Conservation (phyloP, 2,888 invertebrate species). For the Operophtera brumata region DNA sequence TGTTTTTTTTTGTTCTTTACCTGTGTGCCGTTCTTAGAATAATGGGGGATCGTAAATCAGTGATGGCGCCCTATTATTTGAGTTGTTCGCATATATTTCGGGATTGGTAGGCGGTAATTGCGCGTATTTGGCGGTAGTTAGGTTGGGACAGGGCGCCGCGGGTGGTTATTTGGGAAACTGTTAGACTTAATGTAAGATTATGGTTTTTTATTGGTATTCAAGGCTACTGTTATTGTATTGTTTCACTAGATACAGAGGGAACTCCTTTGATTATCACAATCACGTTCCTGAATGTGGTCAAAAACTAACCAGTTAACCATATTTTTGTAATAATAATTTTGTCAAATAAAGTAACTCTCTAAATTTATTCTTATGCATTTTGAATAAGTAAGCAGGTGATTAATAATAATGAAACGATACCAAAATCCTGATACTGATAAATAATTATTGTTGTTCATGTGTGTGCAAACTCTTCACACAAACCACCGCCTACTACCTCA, state of each 20-base stretch:
- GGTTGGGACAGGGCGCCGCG: conserved; percentile 50
- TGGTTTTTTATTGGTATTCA: conserved; percentile 16
- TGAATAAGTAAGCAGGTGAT: too few relatives aligned
- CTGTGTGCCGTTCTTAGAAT: conserved; percentile 68
- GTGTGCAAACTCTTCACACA: too few relatives aligned
- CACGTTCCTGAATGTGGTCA: too few relatives aligned
- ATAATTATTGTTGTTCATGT: too few relatives aligned
- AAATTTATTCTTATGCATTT: too few relatives aligned
- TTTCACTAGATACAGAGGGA: background rate
- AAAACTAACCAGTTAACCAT: too few relatives aligned
- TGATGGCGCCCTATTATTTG: conserved; percentile 77
- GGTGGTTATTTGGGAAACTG: conserved; percentile 46
- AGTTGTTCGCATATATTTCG: conserved; percentile 63
- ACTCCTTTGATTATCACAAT: background rate
- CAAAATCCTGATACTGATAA: too few relatives aligned
- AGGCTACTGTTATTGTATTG: conserved; percentile 10
- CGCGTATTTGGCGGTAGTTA: conserved; percentile 38
- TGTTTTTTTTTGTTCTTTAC: conserved; percentile 62
- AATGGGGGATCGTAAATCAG: conserved; percentile 68
- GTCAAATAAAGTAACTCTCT: too few relatives aligned
- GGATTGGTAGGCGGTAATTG: conserved; percentile 53
- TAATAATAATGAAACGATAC: too few relatives aligned
- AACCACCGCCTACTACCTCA: too few relatives aligned
- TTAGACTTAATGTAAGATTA: conserved; percentile 26
- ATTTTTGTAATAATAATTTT: too few relatives aligned